Conservation (phyloP, 1,140 invertebrate genomes). For the Sycophila sp. region DNA sequence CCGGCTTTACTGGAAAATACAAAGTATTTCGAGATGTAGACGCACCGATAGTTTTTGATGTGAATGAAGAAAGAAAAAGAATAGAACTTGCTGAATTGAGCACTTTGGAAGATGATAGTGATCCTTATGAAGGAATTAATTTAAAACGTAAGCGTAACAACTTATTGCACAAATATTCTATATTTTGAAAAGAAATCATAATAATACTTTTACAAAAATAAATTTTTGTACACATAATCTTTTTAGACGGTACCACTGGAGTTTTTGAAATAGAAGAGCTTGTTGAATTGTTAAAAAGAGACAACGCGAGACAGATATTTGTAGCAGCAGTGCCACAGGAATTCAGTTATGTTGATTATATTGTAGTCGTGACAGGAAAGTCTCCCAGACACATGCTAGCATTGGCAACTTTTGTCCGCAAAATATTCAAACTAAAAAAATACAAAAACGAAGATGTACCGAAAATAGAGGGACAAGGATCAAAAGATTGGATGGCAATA, state of each 20-base stretch:
- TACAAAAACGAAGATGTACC: conserved; percentile 74
- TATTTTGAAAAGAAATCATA: conserved; percentile 4
- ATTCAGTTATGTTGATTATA: conserved; percentile 82
- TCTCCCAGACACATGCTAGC: conserved; percentile 81
- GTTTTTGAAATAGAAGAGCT: conserved; percentile 91
- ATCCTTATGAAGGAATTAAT: conserved; percentile 65
- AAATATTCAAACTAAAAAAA: conserved; percentile 82
- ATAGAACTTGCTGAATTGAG: conserved; percentile 58
- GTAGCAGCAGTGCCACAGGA: conserved; percentile 80
- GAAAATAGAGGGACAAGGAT: conserved; percentile 79
- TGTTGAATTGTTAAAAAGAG: conserved; percentile 77
- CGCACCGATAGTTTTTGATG: conserved; percentile 73
- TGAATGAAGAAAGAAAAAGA: conserved; percentile 70
- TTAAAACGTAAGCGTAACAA: conserved; percentile 63
- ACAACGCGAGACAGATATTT: conserved; percentile 85
- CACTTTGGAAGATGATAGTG: conserved; percentile 50
- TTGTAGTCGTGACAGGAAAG: conserved; percentile 80
- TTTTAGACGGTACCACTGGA: conserved; percentile 79
- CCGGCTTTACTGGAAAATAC: conserved; percentile 63
- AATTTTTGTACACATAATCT: conserved; percentile 29
- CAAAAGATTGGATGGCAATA: conserved; percentile 86
- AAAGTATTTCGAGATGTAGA: conserved; percentile 73
- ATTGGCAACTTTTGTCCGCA: conserved; percentile 80
- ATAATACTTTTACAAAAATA: conserved; percentile 15
- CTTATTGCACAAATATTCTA: conserved; percentile 30